Base-by-base conservation (phyloP, 2,113 vertebrate genomes). In the Triplophysa dalaica region DNA sequence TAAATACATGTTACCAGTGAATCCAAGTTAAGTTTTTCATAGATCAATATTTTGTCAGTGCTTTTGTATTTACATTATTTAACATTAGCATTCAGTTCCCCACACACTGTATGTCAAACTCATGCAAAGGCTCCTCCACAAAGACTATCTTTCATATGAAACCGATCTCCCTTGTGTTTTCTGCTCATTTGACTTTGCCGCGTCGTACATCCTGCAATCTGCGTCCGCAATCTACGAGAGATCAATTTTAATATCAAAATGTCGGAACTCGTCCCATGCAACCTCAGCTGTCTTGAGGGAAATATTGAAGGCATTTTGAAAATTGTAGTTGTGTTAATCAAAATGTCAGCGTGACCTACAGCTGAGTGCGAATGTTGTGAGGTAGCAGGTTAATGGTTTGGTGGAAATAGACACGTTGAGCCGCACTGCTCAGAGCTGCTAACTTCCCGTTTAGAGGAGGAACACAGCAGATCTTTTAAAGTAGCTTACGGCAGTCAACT, bases 271-370 rank as follows among this genome's bases (percentile, higher is more conserved):
- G 41, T 85, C 67, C 67, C 45, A 50, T 62, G 63, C 62, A 70
- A 75, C 70, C 74, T 70, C 75, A 45, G 16, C 21, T 5, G 56
- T 60, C 74, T 77, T 70, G 26, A 65, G 78, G 74, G 78, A 81
- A 85, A 80, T 82, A 78, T 38, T 78, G 41, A 19, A 69, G 78
- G 21, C 74, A 66, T 81, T 84, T 77, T 19, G 24, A 52, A 83
- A 62, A 56, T 81, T 60, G 78, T 80, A 38, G 66, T 63, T 38
- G 56, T 69, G 52, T 85, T 81, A 80, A 80, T 83, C 78, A 81
- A 83, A 81, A 67, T 82, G 81, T 80, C 81, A 82, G 68, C n/a
- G 54, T 77, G 72, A 85, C 83, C 77, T 82, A 56, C 48, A 60
- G 66, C n/a, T n/a, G 13, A 38, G 26, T 52, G 12, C 24, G 19